phyloP scores from a whole-genome alignment of 2,888 invertebrate genomes.

The Mesorhabditis belari region DNA sequence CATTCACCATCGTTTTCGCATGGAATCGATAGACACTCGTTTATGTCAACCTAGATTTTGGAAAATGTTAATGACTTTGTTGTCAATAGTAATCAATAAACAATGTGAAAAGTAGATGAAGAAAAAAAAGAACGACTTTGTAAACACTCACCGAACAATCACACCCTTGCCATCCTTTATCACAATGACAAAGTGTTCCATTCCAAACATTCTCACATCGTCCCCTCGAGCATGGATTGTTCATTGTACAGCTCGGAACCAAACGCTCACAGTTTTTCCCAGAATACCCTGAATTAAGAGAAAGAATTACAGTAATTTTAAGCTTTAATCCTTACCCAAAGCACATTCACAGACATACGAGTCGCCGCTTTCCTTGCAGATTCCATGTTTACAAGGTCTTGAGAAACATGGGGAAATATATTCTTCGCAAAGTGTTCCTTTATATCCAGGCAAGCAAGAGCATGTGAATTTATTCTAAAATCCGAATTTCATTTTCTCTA shows the following conservation, averaged over 20 bases:
- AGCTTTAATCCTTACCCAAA: not conserved
- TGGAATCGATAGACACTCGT: conserved; percentile 22
- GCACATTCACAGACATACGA: not conserved
- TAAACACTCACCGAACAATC: too few relatives aligned
- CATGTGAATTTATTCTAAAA: conserved; percentile 16
- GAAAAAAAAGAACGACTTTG: too few relatives aligned
- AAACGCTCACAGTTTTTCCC: conserved; percentile 31
- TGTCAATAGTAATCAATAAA: too few relatives aligned
- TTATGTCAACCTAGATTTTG: conserved; percentile 9
- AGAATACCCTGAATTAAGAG: conserved; percentile 15
- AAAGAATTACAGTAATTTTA: not conserved
- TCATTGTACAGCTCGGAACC: conserved; percentile 23
- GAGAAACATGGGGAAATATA: conserved; percentile 1
- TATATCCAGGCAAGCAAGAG: conserved; percentile 21
- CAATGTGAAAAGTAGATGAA: too few relatives aligned
- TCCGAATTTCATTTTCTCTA: not conserved
- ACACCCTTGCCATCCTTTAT: conserved; percentile 4
- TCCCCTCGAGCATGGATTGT: conserved; percentile 24
- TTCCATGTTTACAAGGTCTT: conserved; percentile 7
- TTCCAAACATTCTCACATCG: conserved; percentile 23
- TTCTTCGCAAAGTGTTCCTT: conserved; percentile 24
- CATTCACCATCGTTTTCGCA: conserved; percentile 88
- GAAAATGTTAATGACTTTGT: conserved; percentile 18
- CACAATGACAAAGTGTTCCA: conserved; percentile 27
- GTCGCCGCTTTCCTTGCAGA: conserved; percentile 1